Evolutionary conservation across 2,113 vertebrate species (phyloP).

Genomic region (Muscicapa adusta): DNA sequence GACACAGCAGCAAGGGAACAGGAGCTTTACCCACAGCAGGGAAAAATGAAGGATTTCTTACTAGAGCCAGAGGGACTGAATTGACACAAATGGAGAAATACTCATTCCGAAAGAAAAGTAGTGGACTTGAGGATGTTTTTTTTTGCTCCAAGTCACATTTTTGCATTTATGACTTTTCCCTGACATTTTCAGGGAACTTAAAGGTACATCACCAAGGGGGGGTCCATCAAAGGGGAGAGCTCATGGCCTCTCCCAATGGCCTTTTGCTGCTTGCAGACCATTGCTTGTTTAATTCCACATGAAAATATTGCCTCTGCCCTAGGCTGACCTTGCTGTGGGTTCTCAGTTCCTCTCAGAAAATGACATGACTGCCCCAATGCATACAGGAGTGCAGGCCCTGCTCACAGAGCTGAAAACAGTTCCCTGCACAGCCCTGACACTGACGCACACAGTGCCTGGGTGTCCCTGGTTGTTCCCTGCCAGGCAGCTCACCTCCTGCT

Average conservation of each 20-base stretch:
- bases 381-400: neutral
- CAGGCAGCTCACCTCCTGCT: neutral
- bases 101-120: fast-evolving
- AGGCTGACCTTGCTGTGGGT: neutral
- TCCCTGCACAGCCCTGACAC: fast-evolving
- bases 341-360: neutral
- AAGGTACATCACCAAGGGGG: neutral
- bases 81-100: neutral
- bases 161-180: neutral
- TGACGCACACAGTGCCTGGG: fast-evolving
- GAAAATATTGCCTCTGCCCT: neutral
- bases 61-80: neutral
- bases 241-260: neutral
- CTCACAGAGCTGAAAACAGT: neutral
- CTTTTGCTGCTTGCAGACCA: neutral
- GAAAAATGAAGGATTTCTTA: neutral
- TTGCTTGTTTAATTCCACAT: fast-evolving
- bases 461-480: fast-evolving
- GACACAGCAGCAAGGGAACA: neutral
- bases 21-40: neutral
- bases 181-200: neutral
- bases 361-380: fast-evolving
- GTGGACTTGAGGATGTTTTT: neutral
- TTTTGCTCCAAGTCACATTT: neutral
- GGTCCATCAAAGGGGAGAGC: neutral